Percentiles rank a stretch among this genome's conserved stretches.
Evolutionary conservation across 2,113 vertebrate genomes (phyloP).

Genomic region (Eretmodus cyanostictus): DNA sequence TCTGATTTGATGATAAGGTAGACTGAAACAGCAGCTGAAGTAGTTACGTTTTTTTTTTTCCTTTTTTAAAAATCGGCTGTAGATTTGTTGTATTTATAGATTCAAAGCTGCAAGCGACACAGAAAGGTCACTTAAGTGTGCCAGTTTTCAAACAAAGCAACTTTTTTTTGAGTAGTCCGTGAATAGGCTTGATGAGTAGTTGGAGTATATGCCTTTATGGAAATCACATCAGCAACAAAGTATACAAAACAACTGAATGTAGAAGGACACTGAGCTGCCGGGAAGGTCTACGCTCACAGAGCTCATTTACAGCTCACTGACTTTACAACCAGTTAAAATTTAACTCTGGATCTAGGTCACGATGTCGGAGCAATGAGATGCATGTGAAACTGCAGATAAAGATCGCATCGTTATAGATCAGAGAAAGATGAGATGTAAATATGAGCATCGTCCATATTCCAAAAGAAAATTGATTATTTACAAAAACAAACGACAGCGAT

Average conservation of each 20-base stretch:
- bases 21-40: not conserved
- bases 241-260: not conserved
- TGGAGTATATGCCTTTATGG: not conserved
- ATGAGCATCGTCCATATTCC: not conserved
- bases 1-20: not conserved
- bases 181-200: not conserved
- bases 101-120: accelerated
- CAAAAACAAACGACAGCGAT: not conserved
- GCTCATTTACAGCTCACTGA: not conserved
- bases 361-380: not conserved
- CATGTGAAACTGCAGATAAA: not conserved
- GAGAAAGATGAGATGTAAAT: not conserved
- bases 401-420: not conserved
- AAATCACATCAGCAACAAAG: not conserved
- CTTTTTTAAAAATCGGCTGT: not conserved
- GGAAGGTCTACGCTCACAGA: not conserved
- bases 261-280: not conserved
- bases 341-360: not conserved
- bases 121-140: not conserved
- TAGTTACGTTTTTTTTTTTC: accelerated
- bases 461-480: not conserved
- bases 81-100: not conserved
- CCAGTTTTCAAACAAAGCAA: not conserved
- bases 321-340: not conserved
- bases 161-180: not conserved